Base-by-base conservation (phyloP, 2,888 invertebrate species). In the Brachylomia viminalis region DNA sequence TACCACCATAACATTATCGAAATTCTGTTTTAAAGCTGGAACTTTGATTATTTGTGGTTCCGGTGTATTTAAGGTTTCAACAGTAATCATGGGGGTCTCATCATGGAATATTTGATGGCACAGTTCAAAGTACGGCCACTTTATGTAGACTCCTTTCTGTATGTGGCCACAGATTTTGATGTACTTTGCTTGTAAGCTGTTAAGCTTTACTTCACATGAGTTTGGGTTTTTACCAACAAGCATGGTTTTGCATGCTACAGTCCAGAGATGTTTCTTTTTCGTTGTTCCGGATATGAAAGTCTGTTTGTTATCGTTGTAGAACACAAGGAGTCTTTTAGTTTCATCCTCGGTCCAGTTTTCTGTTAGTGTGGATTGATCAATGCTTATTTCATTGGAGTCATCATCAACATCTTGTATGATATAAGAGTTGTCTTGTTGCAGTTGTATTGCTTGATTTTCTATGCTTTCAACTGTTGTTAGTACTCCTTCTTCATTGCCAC, bases 291-390 rank as follows among this genome's bases (percentile, higher is more conserved):
- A 92, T 6, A 92, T 82, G 68, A 96, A 96, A 8, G 92, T 91
- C n/a, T 92, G 90, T 89, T 95, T 96, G 62, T 96, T 96, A 76
- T 96, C 96, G 74, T 91, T 91, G 74, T 93, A 96, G 85, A 96
- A 96, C 52, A 93, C 88, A n/a, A 96, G 87, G 0, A 96, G 91
- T 47, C 93, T 90, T 76, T 92, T 92, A 2, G 89, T 91, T 62
- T 96, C 95, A 10, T 94, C 94, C 13, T 94, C 93, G 0, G 90
- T 80, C 96, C 96, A 96, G 81, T 86, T 75, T 2, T 89, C 87
- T 10, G 10, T 65, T 3, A 61, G 47, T 7, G 27, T 62, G 3
- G 71, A 58, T 49, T 85, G 78, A 1, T 81, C 68, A 33, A 79
- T 30, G 13, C 66, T 79, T 2, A 85, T 75, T 15, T 82, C 80